These are phyloP conservation scores for Dusona sp. DNA, from an alignment of 2,888 invertebrate genomes.

Conservation along the genomic window DNA sequence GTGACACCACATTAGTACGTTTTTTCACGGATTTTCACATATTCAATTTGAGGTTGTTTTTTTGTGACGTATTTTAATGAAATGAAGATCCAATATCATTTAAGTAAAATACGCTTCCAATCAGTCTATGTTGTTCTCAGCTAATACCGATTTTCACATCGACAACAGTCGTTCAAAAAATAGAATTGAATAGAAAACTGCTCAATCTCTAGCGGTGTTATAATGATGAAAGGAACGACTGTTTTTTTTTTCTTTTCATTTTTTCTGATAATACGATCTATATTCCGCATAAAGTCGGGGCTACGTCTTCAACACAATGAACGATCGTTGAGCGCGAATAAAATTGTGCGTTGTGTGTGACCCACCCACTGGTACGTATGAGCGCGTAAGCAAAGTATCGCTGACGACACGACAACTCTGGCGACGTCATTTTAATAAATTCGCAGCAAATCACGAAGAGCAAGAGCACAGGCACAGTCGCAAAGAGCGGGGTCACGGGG, in stretches of 20 bases:
- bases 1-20: constrained; percentile 6
- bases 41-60: background rate
- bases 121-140: background rate
- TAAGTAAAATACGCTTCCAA: background rate
- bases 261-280: background rate
- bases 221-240: constrained; percentile 47
- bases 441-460: constrained; percentile 81
- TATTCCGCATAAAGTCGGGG: background rate
- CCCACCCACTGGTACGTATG: constrained; percentile 30
- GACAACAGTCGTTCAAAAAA: background rate
- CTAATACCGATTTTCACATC: background rate
- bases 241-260: background rate
- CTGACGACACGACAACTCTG: constrained; percentile 61
- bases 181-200: background rate
- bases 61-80: background rate
- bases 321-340: constrained; percentile 35
- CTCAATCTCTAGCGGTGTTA: constrained; percentile 40
- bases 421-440: constrained; percentile 83
- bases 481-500: constrained; percentile 75
- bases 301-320: background rate
- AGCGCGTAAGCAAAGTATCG: constrained; percentile 56
- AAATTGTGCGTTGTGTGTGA: constrained; percentile 6
- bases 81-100: background rate
- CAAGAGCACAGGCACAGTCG: constrained; percentile 46
- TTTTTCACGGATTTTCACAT: background rate